Base-by-base conservation (phyloP, 2,888 invertebrate genomes). In the Nineta flava region DNA sequence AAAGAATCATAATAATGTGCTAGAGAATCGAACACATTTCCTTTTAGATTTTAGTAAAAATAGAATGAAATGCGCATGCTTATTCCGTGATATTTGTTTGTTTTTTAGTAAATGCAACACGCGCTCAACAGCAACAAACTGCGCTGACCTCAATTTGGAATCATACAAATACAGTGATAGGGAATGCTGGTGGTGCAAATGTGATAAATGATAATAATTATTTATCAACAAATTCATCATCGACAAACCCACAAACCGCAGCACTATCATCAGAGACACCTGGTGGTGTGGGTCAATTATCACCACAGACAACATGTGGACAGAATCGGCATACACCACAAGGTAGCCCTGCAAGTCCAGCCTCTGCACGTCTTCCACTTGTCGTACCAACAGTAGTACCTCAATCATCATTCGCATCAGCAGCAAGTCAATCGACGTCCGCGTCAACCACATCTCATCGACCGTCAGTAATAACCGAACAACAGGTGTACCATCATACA, bases 311-410 rank as follows among this genome's bases (percentile, higher is more conserved):
- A 7, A 5, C 4, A 26, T 55, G 53, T 49, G 55, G 57, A n/a
- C 53, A 16, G 50, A 49, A 54, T 47, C 57, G 57, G 21, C 57
- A 58, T 53, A 57, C 61, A 49, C 59, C 60, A 38, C 61, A 63
- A 53, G 60, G 55, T 50, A 62, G 59, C 54, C 61, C 64, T 19
- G 58, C 59, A 41, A 57, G 56, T 42, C 55, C 55, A n/a, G 54
- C 55, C 10, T 50, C 53, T 16, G 55, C 55, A 40, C 50, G 55
- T 13, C 49, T 54, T 38, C 53, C 53, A 19, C 45, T 50, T 12
- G 16, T 45, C 9, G 38, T 26, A 26, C 26, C 26, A 7, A 26
- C 26, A 26, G 26, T 26, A 26, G 26, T 15, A 38, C 38, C 15
- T 38, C 38, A 15, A 5, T 51, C 51, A 10, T 31, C 52, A 52